Percentiles rank a stretch among this genome's conserved stretches.
These are phyloP conservation scores for Rhinoraja longicauda DNA, from an alignment of 2,797 vertebrate genomes.

Conservation along the genomic window DNA sequence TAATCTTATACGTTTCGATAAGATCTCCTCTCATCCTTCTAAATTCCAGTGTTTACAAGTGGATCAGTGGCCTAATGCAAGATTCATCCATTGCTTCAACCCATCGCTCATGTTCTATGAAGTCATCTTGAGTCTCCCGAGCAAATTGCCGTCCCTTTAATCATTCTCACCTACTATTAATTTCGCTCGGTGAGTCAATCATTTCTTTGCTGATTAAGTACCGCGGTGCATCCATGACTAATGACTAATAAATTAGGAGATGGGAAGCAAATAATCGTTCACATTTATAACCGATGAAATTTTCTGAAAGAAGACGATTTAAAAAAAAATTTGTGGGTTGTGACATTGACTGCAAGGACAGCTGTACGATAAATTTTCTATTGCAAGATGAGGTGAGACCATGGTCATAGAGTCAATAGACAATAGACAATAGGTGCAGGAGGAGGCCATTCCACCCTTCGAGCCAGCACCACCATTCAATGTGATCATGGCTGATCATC, in stretches of 20 bases:
- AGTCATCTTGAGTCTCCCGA: not conserved
- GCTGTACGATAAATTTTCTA: not conserved
- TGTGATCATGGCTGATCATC: too few species aligned
- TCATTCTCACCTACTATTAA: conserved; percentile 19
- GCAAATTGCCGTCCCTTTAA: not conserved
- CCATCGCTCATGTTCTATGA: not conserved
- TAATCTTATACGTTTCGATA: too few species aligned
- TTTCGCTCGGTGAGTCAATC: not conserved
- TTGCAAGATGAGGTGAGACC: not conserved
- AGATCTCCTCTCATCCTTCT: too few species aligned
- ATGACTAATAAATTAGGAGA: conserved; percentile 27
- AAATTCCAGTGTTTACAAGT: too few species aligned
- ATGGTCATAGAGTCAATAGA: too few species aligned
- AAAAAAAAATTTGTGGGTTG: not conserved
- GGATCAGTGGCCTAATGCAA: not conserved
- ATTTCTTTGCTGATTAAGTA: not conserved
- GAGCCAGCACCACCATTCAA: too few species aligned
- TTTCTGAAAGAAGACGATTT: not conserved
- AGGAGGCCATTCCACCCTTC: too few species aligned
- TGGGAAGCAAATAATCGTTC: conserved; percentile 29
- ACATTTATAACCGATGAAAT: conserved; percentile 3
- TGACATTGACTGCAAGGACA: not conserved
- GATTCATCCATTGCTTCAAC: not conserved
- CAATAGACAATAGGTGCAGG: too few species aligned
- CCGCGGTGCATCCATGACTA: conserved; percentile 16